Conservation (phyloP, 2,113 vertebrate genomes). For the Perca flavescens region DNA sequence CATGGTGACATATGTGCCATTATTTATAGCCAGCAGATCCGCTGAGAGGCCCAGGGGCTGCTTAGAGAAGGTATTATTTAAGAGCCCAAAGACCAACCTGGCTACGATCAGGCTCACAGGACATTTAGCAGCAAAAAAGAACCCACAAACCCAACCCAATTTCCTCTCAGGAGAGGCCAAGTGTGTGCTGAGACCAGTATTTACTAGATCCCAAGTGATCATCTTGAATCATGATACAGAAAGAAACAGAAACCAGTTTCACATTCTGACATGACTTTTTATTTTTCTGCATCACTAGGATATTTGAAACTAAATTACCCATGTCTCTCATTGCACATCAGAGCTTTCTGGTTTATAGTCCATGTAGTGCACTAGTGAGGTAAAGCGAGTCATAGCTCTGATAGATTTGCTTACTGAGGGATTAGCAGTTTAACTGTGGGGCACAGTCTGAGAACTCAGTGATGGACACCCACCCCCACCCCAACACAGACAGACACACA, state of each 20-base stretch:
- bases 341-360: not conserved
- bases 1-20: slow-evolving; percentile 73
- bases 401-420: slow-evolving; percentile 52
- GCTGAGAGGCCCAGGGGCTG: slow-evolving; percentile 66
- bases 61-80: slow-evolving; percentile 72
- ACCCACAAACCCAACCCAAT: slow-evolving; percentile 2
- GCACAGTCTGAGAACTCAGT: slow-evolving; percentile 24
- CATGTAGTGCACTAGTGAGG: slow-evolving; percentile 22
- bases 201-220: slow-evolving; percentile 2
- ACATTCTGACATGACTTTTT: not conserved
- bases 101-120: slow-evolving; percentile 18
- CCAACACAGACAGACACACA: not conserved
- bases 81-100: slow-evolving; percentile 63
- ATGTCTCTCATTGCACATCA: not conserved
- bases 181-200: not conserved
- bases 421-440: slow-evolving; percentile 61
- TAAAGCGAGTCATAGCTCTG: slow-evolving; percentile 42
- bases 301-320: not conserved
- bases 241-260: not conserved
- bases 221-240: slow-evolving; percentile 5
- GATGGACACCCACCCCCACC: not conserved
- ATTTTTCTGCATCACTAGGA: not conserved
- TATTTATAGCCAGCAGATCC: slow-evolving; percentile 80
- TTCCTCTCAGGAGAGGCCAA: slow-evolving; percentile 1
- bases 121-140: slow-evolving; percentile 26